Conservation (phyloP, 2,888 invertebrate genomes). For the Nineta flava region DNA sequence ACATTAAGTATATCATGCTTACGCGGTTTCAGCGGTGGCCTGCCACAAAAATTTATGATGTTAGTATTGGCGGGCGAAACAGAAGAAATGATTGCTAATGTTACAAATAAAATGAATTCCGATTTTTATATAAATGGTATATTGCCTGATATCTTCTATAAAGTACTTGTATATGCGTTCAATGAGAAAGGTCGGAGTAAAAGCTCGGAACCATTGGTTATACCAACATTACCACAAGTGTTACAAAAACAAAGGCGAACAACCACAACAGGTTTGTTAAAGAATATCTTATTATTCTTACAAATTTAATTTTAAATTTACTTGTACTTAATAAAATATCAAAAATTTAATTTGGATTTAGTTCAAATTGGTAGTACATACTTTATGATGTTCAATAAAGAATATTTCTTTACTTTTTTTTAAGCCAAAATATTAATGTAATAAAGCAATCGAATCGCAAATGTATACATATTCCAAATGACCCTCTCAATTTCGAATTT, state of each 20-base stretch:
- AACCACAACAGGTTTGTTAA: slow-evolving; percentile 14
- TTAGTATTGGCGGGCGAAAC: slow-evolving; percentile 19
- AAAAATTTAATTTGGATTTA: not conserved
- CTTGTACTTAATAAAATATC: not conserved
- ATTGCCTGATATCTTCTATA: slow-evolving; percentile 32
- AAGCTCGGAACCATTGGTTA: slow-evolving; percentile 25
- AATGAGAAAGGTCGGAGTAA: slow-evolving; percentile 49
- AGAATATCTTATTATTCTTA: not conserved
- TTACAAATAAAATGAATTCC: slow-evolving; percentile 25
- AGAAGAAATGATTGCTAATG: slow-evolving; percentile 24
- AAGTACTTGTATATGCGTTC: slow-evolving; percentile 39
- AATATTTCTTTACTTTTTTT: no score
- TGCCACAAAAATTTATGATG: slow-evolving; percentile 30
- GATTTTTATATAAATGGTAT: slow-evolving; percentile 29
- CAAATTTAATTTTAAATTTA: not conserved
- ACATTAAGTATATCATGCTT: slow-evolving; percentile 31
- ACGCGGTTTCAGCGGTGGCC: slow-evolving; percentile 37
- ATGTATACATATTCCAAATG: no score
- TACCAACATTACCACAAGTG: slow-evolving; percentile 31
- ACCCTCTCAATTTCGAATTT: no score
- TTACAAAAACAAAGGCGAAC: slow-evolving; percentile 30
- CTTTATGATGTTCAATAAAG: no score
- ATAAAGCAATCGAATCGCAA: no score
- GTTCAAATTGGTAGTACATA: no score
- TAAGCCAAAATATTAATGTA: no score